phyloP scores from a whole-genome alignment of 2,797 vertebrate species.

The Notamacropus eugenii region DNA sequence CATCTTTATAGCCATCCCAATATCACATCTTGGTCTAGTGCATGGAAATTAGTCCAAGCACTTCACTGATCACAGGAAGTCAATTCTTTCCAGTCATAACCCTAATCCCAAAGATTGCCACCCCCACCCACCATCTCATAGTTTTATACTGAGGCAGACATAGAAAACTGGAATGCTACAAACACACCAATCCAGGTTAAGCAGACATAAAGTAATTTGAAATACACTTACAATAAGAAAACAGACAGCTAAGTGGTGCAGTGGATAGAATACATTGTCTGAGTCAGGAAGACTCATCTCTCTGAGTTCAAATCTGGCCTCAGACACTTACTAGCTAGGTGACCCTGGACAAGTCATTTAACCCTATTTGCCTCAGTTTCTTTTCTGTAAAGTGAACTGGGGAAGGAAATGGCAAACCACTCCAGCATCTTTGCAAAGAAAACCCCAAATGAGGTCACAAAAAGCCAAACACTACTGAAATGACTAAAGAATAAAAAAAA shows the following conservation, averaged over 20 bases:
- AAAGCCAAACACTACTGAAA: background rate
- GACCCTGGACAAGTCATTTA: background rate
- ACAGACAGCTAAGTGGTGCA: background rate
- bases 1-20: background rate
- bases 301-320: background rate
- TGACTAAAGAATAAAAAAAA: background rate
- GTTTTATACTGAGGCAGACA: background rate
- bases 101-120: background rate
- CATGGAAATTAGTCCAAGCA: background rate
- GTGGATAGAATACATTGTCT: background rate
- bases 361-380: background rate
- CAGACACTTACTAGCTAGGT: background rate
- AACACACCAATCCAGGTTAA: background rate
- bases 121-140: background rate
- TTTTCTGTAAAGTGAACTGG: background rate
- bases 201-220: background rate
- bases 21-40: background rate
- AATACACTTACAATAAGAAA: background rate
- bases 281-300: background rate
- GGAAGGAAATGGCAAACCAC: background rate
- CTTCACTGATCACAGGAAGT: background rate
- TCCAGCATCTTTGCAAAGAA: background rate
- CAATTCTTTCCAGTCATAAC: background rate
- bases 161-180: background rate
- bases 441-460: background rate